Evolutionary conservation across 2,888 invertebrate genomes (phyloP).

Genomic region (Atethmia centrago): DNA sequence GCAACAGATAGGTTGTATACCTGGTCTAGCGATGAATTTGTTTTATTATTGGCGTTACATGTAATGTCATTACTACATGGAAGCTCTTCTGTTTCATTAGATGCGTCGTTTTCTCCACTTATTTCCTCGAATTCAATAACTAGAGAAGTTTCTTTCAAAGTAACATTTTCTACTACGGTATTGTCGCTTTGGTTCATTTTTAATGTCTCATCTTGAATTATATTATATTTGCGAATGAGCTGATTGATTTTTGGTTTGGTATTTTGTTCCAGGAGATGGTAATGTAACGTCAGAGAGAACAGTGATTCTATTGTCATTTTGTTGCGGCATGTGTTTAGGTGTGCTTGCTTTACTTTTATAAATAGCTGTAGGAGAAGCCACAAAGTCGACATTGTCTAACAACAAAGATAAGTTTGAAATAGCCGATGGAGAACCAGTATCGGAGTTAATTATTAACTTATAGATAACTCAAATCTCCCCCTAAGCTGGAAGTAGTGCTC

Average conservation of each 20-base stretch:
- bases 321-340: too few species aligned
- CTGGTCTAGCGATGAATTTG: neutral
- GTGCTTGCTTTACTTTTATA: too few species aligned
- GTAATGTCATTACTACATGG: neutral
- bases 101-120: neutral
- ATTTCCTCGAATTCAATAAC: neutral
- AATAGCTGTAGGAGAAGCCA: too few species aligned
- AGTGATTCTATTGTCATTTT: neutral
- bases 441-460: neutral
- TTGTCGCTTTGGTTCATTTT: neutral
- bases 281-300: neutral
- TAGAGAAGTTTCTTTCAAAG: neutral
- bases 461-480: neutral
- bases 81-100: too few species aligned
- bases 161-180: neutral
- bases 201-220: neutral
- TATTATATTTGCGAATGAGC: neutral
- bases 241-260: neutral
- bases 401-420: neutral
- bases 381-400: neutral
- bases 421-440: neutral
- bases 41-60: neutral
- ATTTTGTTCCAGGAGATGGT: neutral
- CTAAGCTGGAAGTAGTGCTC: neutral
- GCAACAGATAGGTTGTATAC: too few species aligned